A percentile compares a stretch with the other conserved stretches of the same genome.
Conservation (phyloP, 1,140 invertebrate species). For the Leucophenga varia region DNA sequence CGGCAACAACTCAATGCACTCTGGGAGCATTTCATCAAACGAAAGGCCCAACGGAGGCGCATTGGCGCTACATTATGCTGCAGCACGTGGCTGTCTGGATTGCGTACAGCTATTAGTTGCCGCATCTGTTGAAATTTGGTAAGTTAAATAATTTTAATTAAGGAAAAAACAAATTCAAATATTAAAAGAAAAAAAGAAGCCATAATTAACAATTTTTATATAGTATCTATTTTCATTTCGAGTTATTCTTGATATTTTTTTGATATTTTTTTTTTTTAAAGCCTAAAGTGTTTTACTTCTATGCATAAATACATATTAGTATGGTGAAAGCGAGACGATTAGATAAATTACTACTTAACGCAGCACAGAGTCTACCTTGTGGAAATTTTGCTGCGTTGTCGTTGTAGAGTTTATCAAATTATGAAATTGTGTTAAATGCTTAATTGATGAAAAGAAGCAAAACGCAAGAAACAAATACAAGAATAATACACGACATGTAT, state of each 20-base stretch:
- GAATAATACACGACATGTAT: no score
- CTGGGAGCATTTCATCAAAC: conserved; percentile 46
- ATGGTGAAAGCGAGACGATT: no score
- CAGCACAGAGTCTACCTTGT: no score
- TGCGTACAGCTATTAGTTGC: conserved; percentile 79
- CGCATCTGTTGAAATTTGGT: conserved; percentile 75
- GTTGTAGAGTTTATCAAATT: not conserved
- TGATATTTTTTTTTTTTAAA: no score
- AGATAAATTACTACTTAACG: no score
- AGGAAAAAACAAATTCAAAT: not conserved
- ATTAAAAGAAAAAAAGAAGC: no score
- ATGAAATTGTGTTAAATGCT: not conserved
- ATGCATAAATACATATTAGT: no score
- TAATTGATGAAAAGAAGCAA: not conserved
- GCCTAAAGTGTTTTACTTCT: no score
- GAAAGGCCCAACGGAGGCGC: conserved; percentile 58
- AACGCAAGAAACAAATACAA: not conserved
- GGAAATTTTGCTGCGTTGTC: no score
- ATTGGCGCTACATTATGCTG: conserved; percentile 82
- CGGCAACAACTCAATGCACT: conserved; percentile 31
- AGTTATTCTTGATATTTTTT: no score
- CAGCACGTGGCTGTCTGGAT: conserved; percentile 78
- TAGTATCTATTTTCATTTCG: no score
- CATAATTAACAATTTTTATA: no score
- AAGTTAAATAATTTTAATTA: conserved; percentile 48